Evolutionary conservation across 2,113 vertebrate genomes (phyloP).

Genomic region (Xyliphius kryptos): DNA sequence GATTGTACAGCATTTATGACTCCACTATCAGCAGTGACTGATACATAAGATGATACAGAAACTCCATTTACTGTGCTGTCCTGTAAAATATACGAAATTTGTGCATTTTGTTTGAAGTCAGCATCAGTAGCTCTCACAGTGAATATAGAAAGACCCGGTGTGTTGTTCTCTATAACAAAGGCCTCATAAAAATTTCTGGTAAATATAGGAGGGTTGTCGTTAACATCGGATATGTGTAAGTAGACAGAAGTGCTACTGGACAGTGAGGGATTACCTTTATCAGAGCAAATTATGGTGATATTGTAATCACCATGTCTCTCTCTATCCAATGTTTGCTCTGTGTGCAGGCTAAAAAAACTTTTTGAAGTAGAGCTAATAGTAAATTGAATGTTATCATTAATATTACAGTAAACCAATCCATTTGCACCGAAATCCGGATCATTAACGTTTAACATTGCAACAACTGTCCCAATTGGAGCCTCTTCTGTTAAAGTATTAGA

Average conservation of each 20-base stretch:
- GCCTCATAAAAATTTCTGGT: constrained; percentile 28
- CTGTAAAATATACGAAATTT: constrained; percentile 15
- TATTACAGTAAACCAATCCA: constrained; percentile 52
- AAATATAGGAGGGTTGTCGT: constrained; percentile 40
- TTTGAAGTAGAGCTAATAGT: constrained; percentile 47
- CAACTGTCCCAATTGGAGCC: constrained; percentile 45
- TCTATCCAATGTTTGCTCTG: constrained; percentile 35
- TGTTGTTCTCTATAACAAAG: constrained; percentile 35
- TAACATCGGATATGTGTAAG: constrained; percentile 37
- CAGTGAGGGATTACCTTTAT: constrained; percentile 39
- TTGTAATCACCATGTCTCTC: constrained; percentile 34
- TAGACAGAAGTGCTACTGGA: constrained; percentile 29
- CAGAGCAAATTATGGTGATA: constrained; percentile 34
- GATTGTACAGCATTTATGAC: background rate
- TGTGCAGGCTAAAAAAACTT: constrained; percentile 54
- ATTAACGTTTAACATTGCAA: constrained; percentile 61
- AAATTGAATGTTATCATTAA: constrained; percentile 47
- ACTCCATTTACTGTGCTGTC: background rate
- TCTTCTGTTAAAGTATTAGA: constrained; percentile 47
- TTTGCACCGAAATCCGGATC: constrained; percentile 61
- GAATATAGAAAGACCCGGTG: constrained; percentile 31
- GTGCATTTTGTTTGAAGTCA: constrained; percentile 23
- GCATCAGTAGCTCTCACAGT: constrained; percentile 22
- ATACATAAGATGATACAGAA: background rate
- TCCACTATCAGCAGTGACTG: background rate